These are phyloP conservation scores for Drosophila trapezifrons DNA, from an alignment of 1,140 invertebrate genomes.

Conservation along the genomic window DNA sequence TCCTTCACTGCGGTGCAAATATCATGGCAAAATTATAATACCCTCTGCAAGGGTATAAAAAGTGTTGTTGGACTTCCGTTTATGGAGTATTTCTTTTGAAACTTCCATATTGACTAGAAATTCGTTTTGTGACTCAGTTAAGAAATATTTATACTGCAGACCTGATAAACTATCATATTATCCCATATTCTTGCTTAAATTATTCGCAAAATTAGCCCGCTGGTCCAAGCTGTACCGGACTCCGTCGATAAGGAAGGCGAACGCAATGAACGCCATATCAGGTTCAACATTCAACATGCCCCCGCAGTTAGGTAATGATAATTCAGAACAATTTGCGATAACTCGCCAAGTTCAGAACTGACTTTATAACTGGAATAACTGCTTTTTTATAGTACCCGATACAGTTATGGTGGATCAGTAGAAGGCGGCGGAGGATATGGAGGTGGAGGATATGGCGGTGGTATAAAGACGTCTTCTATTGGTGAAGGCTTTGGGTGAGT, in stretches of 20 bases:
- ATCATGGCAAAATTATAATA: too few relatives aligned
- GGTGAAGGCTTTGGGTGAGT: conserved; percentile 9
- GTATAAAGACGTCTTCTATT: conserved; percentile 48
- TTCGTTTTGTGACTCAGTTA: neutral
- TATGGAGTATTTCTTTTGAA: neutral
- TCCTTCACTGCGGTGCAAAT: too few relatives aligned
- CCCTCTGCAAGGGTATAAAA: too few relatives aligned
- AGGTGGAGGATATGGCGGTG: conserved; percentile 10
- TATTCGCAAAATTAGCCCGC: conserved; percentile 55
- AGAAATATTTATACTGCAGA: neutral
- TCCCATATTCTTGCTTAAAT: neutral
- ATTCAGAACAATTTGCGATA: conserved; percentile 38
- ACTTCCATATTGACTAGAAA: neutral
- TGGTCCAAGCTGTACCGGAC: conserved; percentile 51
- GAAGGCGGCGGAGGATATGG: conserved; percentile 32
- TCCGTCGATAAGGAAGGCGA: conserved; percentile 58
- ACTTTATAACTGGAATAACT: conserved; percentile 4
- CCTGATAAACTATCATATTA: neutral
- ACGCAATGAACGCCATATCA: conserved; percentile 59
- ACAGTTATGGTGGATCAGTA: conserved; percentile 39
- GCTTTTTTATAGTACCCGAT: conserved; percentile 33
- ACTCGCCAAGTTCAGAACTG: conserved; percentile 5
- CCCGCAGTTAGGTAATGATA: conserved; percentile 62
- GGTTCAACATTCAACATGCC: conserved; percentile 42
- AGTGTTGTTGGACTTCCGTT: neutral